phyloP scores from a whole-genome alignment of 2,797 vertebrate genomes.

The Phalloptychus januarius region DNA sequence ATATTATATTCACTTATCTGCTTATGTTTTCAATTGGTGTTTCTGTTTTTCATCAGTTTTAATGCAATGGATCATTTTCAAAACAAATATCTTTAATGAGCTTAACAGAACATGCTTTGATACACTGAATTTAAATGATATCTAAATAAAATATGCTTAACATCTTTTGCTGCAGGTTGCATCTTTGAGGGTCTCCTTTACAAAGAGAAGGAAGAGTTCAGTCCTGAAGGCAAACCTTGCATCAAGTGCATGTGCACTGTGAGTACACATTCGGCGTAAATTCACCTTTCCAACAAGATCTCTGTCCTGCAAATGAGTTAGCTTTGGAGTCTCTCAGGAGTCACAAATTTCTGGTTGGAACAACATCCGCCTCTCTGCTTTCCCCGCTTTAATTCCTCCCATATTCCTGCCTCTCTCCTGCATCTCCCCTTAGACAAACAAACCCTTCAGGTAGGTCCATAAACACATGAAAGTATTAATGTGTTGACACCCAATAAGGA shows the following conservation, averaged over 20 bases:
- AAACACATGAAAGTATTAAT: constrained; percentile 61
- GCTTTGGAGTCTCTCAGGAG: constrained; percentile 38
- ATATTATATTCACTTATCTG: not conserved
- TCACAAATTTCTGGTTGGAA: constrained; percentile 47
- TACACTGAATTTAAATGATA: not conserved
- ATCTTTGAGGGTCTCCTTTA: constrained; percentile 92
- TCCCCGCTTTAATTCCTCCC: constrained; percentile 1
- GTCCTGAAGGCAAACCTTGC: constrained; percentile 91
- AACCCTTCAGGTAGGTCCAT: constrained; percentile 49
- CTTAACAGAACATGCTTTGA: not conserved
- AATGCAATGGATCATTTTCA: not conserved
- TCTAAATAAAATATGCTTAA: not conserved
- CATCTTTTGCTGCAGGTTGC: constrained; percentile 48
- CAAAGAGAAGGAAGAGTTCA: constrained; percentile 92
- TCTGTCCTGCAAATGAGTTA: constrained; percentile 28
- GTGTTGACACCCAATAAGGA: constrained; percentile 37
- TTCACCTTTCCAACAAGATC: not conserved
- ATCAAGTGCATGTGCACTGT: constrained; percentile 92
- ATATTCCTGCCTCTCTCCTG: not conserved
- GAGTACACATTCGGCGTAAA: constrained; percentile 74
- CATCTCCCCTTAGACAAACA: constrained; percentile 46
- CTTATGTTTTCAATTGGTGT: not conserved
- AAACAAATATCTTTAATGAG: not conserved
- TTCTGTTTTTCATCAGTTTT: not conserved
- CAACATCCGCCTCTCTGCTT: constrained; percentile 43